A percentile compares a stretch with the other conserved stretches of the same genome.
These are phyloP conservation scores for Hypomesus transpacificus DNA, from an alignment of 2,113 vertebrate genomes.

Conservation along the genomic window DNA sequence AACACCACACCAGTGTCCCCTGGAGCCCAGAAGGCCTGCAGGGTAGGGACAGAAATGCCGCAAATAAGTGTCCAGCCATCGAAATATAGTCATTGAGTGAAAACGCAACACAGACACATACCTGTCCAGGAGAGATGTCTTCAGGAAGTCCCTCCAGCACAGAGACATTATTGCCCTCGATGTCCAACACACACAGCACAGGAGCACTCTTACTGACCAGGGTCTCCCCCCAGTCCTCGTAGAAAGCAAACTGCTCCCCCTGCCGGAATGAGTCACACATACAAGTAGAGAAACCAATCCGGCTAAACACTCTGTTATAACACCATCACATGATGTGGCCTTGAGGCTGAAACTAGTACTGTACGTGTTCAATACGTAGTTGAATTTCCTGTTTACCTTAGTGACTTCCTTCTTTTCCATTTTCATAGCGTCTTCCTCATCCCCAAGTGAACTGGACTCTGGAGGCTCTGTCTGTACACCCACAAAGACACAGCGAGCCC, in stretches of 20 bases:
- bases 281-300: background rate
- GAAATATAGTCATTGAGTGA: background rate
- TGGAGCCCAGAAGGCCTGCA: conserved; percentile 92
- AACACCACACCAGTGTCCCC: conserved; percentile 86
- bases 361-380: too few relatives aligned
- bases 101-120: conserved; percentile 47
- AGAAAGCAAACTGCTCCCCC: conserved; percentile 84
- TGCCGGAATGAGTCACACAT: conserved; percentile 53
- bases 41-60: conserved; percentile 1
- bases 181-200: conserved; percentile 84
- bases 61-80: background rate
- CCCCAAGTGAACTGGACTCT: conserved; percentile 60
- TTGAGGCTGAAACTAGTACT: too few relatives aligned
- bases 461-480: conserved; percentile 57
- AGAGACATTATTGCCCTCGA: conserved; percentile 80
- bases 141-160: conserved; percentile 85
- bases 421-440: conserved; percentile 64
- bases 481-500: background rate
- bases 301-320: background rate
- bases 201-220: conserved; percentile 79
- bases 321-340: background rate
- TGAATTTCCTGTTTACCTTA: conserved; percentile 49
- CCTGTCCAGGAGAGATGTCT: conserved; percentile 90
- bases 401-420: conserved; percentile 64
- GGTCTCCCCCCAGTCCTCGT: conserved; percentile 88